Percentiles rank a stretch among this genome's conserved stretches.
These are phyloP conservation scores for Pardosa pseudoannulata DNA, from an alignment of 2,888 invertebrate species.

Conservation along the genomic window DNA sequence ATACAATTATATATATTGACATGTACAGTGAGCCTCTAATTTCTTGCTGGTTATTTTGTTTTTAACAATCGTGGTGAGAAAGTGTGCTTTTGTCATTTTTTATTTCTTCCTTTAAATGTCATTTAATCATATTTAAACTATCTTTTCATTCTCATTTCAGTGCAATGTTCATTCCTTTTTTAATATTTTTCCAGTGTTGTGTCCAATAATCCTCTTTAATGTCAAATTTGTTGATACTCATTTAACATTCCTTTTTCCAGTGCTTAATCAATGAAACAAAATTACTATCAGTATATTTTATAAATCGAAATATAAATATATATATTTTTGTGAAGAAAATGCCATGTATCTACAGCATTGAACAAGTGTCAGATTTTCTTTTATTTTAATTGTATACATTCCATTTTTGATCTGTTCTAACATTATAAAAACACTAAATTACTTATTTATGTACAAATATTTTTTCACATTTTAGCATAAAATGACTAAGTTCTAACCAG, in stretches of 20 bases:
- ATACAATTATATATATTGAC: conserved; percentile 32
- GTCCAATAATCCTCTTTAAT: not conserved
- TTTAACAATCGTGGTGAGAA: conserved; percentile 9
- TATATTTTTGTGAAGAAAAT: too few relatives aligned
- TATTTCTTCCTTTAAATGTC: conserved; percentile 9
- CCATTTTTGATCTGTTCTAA: not conserved
- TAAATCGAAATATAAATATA: not conserved
- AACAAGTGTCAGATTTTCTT: too few relatives aligned
- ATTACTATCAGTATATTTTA: not conserved
- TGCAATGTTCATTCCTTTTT: conserved; percentile 1
- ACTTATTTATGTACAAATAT: too few relatives aligned
- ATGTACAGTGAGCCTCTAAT: conserved; percentile 47
- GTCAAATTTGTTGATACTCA: not conserved
- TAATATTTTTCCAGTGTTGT: not conserved
- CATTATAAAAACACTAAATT: not conserved
- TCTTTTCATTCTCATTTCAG: conserved; percentile 1
- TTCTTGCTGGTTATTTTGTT: conserved; percentile 11
- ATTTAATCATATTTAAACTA: not conserved
- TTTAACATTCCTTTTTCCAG: not conserved
- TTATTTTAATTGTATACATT: not conserved
- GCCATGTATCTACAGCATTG: not conserved
- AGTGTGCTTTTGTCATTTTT: not conserved
- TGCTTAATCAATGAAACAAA: not conserved
- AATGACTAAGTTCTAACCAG: too few relatives aligned
- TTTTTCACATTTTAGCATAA: too few relatives aligned